Evolutionary conservation across 2,113 vertebrate species (phyloP).

Genomic region (Eira barbara): DNA sequence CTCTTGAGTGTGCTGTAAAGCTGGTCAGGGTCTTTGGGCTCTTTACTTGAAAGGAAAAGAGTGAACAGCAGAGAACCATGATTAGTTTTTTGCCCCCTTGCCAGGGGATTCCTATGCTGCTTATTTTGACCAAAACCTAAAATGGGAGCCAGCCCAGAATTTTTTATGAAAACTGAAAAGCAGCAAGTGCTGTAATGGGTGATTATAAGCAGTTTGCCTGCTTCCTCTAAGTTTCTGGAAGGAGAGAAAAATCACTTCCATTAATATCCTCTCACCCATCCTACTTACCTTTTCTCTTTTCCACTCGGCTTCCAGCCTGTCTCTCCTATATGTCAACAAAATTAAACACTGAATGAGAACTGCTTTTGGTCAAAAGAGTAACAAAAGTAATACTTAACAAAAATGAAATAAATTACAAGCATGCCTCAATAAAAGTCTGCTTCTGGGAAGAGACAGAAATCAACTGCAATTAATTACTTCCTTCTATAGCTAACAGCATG

Average conservation of each 20-base stretch:
- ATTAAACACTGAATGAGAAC: conserved; percentile 79
- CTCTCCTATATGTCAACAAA: conserved; percentile 89
- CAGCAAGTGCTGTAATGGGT: background rate
- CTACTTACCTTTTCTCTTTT: conserved; percentile 90
- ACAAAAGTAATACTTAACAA: conserved; percentile 68
- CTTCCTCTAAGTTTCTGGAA: conserved; percentile 25
- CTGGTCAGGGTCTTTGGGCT: conserved; percentile 96
- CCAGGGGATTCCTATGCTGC: background rate
- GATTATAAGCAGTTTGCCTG: background rate
- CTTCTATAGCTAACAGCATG: background rate
- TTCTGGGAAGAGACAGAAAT: conserved; percentile 49
- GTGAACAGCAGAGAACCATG: background rate
- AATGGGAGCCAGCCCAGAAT: conserved; percentile 20
- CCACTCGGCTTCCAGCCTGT: conserved; percentile 97
- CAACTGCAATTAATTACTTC: background rate
- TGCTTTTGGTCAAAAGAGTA: conserved; percentile 73
- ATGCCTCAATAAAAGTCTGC: conserved; percentile 40
- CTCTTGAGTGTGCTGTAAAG: conserved; percentile 95
- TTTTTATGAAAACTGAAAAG: background rate
- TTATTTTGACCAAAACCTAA: conserved; percentile 25
- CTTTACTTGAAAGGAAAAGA: conserved; percentile 90
- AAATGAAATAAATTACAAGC: conserved; percentile 64
- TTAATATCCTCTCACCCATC: background rate
- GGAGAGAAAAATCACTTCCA: background rate
- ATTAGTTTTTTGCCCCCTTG: conserved; percentile 52